Evolutionary conservation across 2,888 invertebrate species (phyloP), one percentile per base, ranked within the genome.

Genomic region (Gisinianus flammeolus): DNA sequence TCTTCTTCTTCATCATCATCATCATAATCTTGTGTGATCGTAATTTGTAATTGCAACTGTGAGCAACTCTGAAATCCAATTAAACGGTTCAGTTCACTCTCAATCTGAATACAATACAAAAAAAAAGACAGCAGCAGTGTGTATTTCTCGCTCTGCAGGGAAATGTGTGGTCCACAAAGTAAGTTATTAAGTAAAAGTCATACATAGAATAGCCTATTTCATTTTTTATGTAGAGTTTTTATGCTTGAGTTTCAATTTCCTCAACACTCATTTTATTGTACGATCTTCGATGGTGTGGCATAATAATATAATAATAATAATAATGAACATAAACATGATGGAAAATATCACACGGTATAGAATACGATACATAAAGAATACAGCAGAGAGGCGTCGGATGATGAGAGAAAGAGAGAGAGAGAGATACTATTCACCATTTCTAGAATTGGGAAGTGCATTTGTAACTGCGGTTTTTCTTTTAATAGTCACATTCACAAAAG

Each of bases 401-500:
- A n/a, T n/a, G n/a, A n/a, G n/a, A n/a, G n/a, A n/a, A n/a, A n/a
- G n/a, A n/a, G n/a, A n/a, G n/a, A n/a, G n/a, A n/a, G n/a, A n/a
- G n/a, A n/a, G n/a, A n/a, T n/a, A n/a, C n/a, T n/a, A n/a, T n/a
- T n/a, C n/a, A n/a, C n/a, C n/a, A n/a, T n/a, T n/a, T n/a, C n/a
- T n/a, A n/a, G 6, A 44, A 16, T 12, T 44, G 44, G 44, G 44
- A 44, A 44, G 44, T 44, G 44, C 44, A 44, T 44, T 44, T 67
- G 67, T 30, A 33, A 67, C 30, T 67, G 67, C 33, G 67, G 67
- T 67, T 67, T 67, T 67, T 44, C 44, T 44, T 44, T 44, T 44
- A 44, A n/a, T n/a, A n/a, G n/a, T n/a, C n/a, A n/a, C n/a, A n/a
- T n/a, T n/a, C n/a, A n/a, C n/a, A n/a, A n/a, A n/a, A n/a, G n/a